Evolutionary conservation across 2,888 invertebrate species (phyloP), one percentile per base, ranked within the genome.

Genomic region (Spodoptera exigua): DNA sequence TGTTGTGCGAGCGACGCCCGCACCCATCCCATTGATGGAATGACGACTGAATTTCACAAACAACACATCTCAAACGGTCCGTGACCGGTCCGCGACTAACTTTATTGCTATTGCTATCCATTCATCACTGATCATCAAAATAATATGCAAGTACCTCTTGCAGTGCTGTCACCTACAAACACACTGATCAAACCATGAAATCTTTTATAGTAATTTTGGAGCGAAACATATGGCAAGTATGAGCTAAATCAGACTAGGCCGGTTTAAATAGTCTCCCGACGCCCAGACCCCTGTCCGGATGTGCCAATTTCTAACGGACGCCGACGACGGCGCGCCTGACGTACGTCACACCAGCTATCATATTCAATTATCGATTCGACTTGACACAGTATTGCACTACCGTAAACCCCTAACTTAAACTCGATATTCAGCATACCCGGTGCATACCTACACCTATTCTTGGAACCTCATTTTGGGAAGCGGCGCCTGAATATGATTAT

Each of bases 1-100:
- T 92, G 92, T 94, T 92, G 91, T 93, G 93, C 92, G 92, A 92
- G 89, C 89, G 85, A 89, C 90, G 91, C 91, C 91, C 92, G 91
- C 92, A 86, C 92, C 92, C 91, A 92, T 87, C 74, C 88, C 89
- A 89, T 88, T 93, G 91, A 93, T 93, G 92, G 91, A 89, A 88
- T 91, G 90, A 87, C 87, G 88, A 87, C 83, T 85, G 83, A 90
- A 90, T 90, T 89, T 85, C 91, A 92, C 91, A 89, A 89, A 89
- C 87, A 88, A 85, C 80, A 77, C 74, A 76, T 70, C 79, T 78
- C 86, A 88, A 88, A 86, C 90, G 84, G 78, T 80, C 85, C 89
- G 85, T 89, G 85, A 90, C 90, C 74, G 73, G 75, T 82, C 60
- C 49, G 59, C 54, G 39, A 57, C 47, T 66, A 82, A 74, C 55